phyloP scores from a whole-genome alignment of 1,140 invertebrate species.

The Teleogryllus occipitalis region DNA sequence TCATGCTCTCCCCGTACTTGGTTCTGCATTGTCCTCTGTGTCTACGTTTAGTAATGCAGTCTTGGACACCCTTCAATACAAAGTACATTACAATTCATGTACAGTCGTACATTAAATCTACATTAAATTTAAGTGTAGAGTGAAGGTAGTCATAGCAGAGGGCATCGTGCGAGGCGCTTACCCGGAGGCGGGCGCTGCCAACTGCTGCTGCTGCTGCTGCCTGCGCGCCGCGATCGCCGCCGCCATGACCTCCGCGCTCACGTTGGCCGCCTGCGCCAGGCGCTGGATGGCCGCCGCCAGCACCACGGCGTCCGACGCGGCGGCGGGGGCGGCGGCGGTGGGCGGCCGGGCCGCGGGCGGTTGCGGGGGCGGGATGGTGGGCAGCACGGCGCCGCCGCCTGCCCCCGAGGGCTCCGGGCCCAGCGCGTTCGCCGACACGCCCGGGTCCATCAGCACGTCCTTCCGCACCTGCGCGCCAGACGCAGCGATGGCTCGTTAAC shows the following conservation, averaged over 20 bases:
- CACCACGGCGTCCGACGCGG: slow-evolving; percentile 8
- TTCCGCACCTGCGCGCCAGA: neutral
- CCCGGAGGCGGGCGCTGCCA: slow-evolving; percentile 21
- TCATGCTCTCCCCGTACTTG: too few species aligned
- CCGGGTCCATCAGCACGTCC: neutral
- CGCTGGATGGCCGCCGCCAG: slow-evolving; percentile 1
- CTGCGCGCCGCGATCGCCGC: slow-evolving; percentile 58
- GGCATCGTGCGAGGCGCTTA: neutral
- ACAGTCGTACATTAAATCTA: too few species aligned
- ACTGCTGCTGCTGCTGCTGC: slow-evolving; percentile 40
- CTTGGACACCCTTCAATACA: too few species aligned
- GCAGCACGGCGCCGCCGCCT: neutral
- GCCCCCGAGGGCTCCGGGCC: neutral
- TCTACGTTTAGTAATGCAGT: too few species aligned
- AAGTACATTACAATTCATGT: too few species aligned
- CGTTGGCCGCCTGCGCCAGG: slow-evolving; percentile 53
- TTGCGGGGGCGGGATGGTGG: too few species aligned
- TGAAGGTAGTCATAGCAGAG: too few species aligned
- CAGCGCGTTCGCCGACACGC: neutral
- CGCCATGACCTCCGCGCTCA: slow-evolving; percentile 61
- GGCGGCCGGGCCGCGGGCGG: too few species aligned
- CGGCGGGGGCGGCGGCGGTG: neutral
- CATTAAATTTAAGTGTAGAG: too few species aligned
- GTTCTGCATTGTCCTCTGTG: too few species aligned
- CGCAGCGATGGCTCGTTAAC: too few species aligned